phyloP scores from a whole-genome alignment of 2,888 invertebrate species.

The Agriopis aurantiaria region DNA sequence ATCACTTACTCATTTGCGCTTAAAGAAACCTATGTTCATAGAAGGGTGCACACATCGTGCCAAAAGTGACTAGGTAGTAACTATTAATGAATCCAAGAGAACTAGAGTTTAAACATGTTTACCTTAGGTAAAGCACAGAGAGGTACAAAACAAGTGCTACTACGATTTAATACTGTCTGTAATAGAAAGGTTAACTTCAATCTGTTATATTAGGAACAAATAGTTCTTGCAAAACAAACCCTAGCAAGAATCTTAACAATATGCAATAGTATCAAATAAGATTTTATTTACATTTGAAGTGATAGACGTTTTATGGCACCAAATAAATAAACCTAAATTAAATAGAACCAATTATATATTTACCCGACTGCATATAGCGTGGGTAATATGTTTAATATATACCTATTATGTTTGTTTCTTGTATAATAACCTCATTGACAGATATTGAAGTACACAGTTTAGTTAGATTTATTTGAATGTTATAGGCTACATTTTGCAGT shows the following conservation, averaged over 20 bases:
- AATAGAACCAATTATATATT: conserved; percentile 33
- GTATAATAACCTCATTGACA: too few species aligned
- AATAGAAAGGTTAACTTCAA: conserved; percentile 12
- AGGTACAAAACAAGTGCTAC: conserved; percentile 19
- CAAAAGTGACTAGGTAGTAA: conserved; percentile 31
- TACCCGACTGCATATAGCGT: too few species aligned
- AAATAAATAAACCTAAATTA: conserved; percentile 54
- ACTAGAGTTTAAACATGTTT: conserved; percentile 14
- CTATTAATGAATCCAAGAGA: conserved; percentile 28
- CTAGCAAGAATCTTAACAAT: conserved; percentile 17
- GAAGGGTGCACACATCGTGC: conserved; percentile 25
- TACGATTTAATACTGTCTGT: conserved; percentile 26
- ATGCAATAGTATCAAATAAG: conserved; percentile 27
- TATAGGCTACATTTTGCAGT: too few species aligned
- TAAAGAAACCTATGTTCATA: conserved; percentile 21
- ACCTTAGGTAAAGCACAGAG: conserved; percentile 10
- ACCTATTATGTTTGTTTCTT: too few species aligned
- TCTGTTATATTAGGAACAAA: conserved; percentile 17
- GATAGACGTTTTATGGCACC: conserved; percentile 66
- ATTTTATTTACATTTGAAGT: conserved; percentile 27
- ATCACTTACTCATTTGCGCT: conserved; percentile 40
- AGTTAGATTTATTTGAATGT: too few species aligned
- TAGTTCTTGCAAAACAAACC: conserved; percentile 3
- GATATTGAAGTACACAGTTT: too few species aligned
- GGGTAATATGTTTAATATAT: too few species aligned